These are phyloP conservation scores for Bradypodion ventrale DNA, from an alignment of 2,797 vertebrate species.

Conservation along the genomic window DNA sequence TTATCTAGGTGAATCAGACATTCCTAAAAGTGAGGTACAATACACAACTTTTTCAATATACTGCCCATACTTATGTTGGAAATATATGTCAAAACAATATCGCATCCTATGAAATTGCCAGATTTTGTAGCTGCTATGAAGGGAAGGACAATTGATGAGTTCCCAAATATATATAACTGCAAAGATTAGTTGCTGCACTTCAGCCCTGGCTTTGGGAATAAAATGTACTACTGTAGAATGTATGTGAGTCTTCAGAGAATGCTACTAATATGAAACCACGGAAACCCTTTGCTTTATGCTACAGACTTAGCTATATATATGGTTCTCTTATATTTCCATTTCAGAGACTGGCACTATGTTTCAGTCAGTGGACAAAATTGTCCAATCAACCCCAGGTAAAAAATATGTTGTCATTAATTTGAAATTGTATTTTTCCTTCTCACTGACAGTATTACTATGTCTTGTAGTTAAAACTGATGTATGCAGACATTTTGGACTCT, in stretches of 20 bases:
- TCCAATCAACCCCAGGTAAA: slow-evolving; percentile 73
- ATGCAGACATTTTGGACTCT: background rate
- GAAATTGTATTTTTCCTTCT: background rate
- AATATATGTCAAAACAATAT: background rate
- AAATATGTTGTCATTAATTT: background rate
- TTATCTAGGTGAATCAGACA: slow-evolving; percentile 48
- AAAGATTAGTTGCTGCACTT: background rate
- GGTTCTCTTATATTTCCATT: slow-evolving; percentile 35
- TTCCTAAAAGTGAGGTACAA: slow-evolving; percentile 64
- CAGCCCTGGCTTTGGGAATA: background rate
- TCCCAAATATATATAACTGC: background rate
- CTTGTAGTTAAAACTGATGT: background rate
- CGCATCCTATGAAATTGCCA: background rate
- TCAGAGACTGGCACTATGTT: slow-evolving; percentile 73
- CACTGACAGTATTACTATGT: background rate
- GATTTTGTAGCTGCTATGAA: background rate
- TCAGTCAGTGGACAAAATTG: slow-evolving; percentile 73
- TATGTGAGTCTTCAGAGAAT: accelerated
- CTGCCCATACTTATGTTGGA: background rate
- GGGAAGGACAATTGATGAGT: background rate
- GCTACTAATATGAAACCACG: background rate
- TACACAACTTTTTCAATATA: slow-evolving; percentile 46
- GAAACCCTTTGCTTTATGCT: background rate
- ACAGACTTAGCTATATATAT: background rate
- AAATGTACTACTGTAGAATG: background rate